Evolutionary conservation across 2,113 vertebrate genomes (phyloP).

Genomic region (Leucoraja erinaceus): DNA sequence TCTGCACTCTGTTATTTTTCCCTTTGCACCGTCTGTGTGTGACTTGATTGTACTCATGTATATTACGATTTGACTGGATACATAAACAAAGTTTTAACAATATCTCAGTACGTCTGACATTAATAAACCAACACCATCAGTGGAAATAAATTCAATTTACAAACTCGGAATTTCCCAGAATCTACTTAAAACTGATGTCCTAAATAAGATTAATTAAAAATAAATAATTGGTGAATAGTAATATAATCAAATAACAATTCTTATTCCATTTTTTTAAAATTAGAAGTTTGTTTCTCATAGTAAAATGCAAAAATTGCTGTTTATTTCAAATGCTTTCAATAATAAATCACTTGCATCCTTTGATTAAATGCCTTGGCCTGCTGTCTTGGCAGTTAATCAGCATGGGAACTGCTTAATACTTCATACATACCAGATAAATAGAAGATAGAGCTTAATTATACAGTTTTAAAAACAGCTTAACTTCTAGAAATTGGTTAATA

Average conservation of each 20-base stretch:
- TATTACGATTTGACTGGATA: too few species aligned
- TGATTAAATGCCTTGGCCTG: constrained; percentile 23
- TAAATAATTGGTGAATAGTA: background rate
- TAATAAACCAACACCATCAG: too few species aligned
- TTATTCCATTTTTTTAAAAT: constrained; percentile 3
- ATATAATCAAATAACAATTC: background rate
- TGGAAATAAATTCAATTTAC: background rate
- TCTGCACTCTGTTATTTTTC: too few species aligned
- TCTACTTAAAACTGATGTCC: background rate
- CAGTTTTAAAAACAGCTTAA: constrained; percentile 37
- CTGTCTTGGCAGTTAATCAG: constrained; percentile 39
- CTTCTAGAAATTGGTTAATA: constrained; percentile 37
- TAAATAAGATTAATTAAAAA: background rate
- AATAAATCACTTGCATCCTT: constrained; percentile 30
- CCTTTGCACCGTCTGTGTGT: too few species aligned
- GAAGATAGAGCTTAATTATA: constrained; percentile 38
- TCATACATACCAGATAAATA: constrained; percentile 31
- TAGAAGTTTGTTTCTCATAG: background rate
- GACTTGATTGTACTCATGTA: too few species aligned
- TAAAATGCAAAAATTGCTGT: background rate
- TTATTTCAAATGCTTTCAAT: constrained; percentile 28
- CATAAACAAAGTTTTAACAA: too few species aligned
- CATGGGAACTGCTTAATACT: constrained; percentile 35
- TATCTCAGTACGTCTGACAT: too few species aligned
- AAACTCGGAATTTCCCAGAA: background rate